phyloP scores from a whole-genome alignment of 2,888 invertebrate species.

The Atethmia centrago region DNA sequence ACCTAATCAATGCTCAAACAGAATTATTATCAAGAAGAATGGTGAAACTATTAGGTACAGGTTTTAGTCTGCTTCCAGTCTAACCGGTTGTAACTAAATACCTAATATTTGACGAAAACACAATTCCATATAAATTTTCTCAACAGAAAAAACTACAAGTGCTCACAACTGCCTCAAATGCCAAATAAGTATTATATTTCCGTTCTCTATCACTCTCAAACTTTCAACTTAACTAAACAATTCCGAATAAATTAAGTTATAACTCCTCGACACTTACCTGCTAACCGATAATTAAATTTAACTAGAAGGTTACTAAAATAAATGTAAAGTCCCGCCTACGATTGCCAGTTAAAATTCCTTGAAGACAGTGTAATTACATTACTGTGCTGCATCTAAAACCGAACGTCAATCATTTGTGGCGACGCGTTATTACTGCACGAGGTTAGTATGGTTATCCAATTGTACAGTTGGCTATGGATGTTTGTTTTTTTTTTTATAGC shows the following conservation, averaged over 20 bases:
- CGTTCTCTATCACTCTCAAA: neutral
- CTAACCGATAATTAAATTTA: slow-evolving; percentile 64
- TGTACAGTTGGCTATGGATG: slow-evolving; percentile 40
- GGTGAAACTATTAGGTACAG: too few species aligned
- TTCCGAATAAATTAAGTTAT: slow-evolving; percentile 52
- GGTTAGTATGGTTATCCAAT: slow-evolving; percentile 14
- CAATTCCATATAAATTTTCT: too few species aligned
- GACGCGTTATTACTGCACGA: slow-evolving; percentile 63
- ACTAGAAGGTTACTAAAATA: slow-evolving; percentile 64
- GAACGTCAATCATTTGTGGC: slow-evolving; percentile 78
- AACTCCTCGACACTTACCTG: slow-evolving; percentile 52
- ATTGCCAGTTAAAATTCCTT: slow-evolving; percentile 84
- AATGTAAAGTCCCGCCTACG: slow-evolving; percentile 62
- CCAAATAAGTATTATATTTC: neutral
- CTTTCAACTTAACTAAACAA: neutral
- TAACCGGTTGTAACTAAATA: neutral
- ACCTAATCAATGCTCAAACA: neutral
- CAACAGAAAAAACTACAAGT: too few species aligned
- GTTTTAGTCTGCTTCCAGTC: neutral
- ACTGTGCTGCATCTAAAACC: slow-evolving; percentile 73
- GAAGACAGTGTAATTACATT: slow-evolving; percentile 79
- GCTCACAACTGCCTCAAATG: too few species aligned
- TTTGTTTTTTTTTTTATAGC: slow-evolving; percentile 16
- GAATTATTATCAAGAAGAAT: neutral
- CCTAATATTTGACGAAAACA: neutral